Base-by-base conservation (phyloP, 2,888 invertebrate species). In the Hypercompe scribonia region DNA sequence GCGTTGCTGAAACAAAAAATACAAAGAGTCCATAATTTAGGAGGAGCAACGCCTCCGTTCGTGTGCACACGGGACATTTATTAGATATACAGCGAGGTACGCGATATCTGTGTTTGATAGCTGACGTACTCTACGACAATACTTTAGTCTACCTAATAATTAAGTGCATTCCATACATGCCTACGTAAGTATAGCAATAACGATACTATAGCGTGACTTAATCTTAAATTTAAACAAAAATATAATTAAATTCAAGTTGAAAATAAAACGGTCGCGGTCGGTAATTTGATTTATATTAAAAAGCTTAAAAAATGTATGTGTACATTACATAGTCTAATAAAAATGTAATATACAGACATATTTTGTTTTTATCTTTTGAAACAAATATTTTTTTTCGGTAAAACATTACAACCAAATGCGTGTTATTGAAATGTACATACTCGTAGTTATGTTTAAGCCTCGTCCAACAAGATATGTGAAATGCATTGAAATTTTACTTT, bases 41-140 rank as follows among this genome's bases (percentile, higher is more conserved):
- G 76, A 71, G 78, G 79, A 84, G 87, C 78, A 83, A 87, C 91
- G 89, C 91, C 91, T 87, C 89, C 90, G 75, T 81, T 90, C 90
- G 81, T 82, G 81, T 82, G 84, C 89, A 90, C 86, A 81, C 81
- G 82, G 84, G 78, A 86, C 87, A 88, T 89, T 90, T 89, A 88
- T 89, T 86, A 87, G 83, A 88, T 85, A 82, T 84, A 87, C 79
- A 80, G 81, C 80, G 85, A 87, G 84, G 86, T 81, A 81, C 80
- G 82, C 81, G 86, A 86, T 88, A 83, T 85, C 89, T 90, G 91
- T 86, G 84, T 88, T 89, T 90, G 87, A 90, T 89, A 84, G 86
- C 86, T 83, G 79, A 77, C 79, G 75, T 76, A 77, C 76, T 76
- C 81, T 78, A 84, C 69, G 77, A 75, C 70, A 79, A 82, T 80